Conservation (phyloP, 2,888 invertebrate genomes). For the Entomobrya multifasciata region DNA sequence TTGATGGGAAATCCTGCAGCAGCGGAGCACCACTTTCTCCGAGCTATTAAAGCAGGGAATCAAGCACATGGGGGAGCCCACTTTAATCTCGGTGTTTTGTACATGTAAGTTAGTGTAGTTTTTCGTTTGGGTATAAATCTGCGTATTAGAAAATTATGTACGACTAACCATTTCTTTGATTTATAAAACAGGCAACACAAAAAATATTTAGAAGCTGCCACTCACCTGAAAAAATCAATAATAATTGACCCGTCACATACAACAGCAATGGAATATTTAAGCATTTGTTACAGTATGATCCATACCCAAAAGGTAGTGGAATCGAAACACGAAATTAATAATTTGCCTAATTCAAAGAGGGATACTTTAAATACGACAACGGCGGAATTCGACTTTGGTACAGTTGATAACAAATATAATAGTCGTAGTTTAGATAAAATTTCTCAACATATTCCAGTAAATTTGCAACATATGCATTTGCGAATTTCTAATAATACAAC, state of each 20-base stretch:
- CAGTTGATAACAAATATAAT: too few species aligned
- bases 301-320: too few species aligned
- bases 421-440: too few species aligned
- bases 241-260: background rate
- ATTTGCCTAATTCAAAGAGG: too few species aligned
- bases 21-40: constrained; percentile 89
- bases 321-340: too few species aligned
- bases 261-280: background rate
- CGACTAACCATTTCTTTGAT: background rate
- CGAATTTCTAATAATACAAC: too few species aligned
- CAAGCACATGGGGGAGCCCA: too few species aligned
- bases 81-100: constrained; percentile 91
- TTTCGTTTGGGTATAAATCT: background rate
- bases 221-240: background rate
- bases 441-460: too few species aligned
- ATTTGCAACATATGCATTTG: too few species aligned
- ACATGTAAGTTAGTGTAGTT: constrained; percentile 88
- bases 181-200: background rate
- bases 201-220: background rate
- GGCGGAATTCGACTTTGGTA: too few species aligned
- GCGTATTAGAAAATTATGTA: background rate
- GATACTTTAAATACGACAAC: too few species aligned
- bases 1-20: constrained; percentile 84
- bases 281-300: too few species aligned
- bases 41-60: constrained; percentile 86